A percentile compares a stretch with the other conserved stretches of the same genome.
phyloP scores from a whole-genome alignment of 1,140 invertebrate species.

The Anastatus disparis region DNA sequence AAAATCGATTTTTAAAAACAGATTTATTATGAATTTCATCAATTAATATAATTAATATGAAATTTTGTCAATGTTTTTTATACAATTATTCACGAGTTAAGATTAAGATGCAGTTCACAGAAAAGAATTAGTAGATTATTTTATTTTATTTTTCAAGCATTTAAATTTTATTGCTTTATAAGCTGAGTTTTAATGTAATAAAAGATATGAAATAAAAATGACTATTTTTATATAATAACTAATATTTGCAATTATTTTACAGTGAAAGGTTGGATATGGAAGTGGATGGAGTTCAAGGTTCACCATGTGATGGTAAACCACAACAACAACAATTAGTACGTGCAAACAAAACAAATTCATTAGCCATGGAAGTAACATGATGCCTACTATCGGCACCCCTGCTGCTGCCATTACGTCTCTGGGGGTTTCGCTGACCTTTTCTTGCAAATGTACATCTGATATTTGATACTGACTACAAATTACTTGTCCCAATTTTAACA shows the following conservation, averaged over 20 bases:
- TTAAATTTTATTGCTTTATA: too few relatives aligned
- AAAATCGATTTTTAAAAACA: too few relatives aligned
- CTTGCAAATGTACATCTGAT: conserved; percentile 54
- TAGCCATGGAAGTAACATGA: conserved; percentile 68
- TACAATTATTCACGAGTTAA: too few relatives aligned
- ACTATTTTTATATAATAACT: too few relatives aligned
- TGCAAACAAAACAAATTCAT: conserved; percentile 63
- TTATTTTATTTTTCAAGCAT: too few relatives aligned
- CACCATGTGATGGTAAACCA: conserved; percentile 58
- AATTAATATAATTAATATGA: too few relatives aligned
- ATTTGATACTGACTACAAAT: conserved; percentile 51
- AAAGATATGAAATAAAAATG: too few relatives aligned
- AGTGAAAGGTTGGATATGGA: conserved; percentile 65
- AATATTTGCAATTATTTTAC: conserved; percentile 44
- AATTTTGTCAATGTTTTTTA: too few relatives aligned
- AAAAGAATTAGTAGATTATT: too few relatives aligned
- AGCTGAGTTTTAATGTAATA: too few relatives aligned
- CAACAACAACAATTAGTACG: conserved; percentile 62
- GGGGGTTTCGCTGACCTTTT: conserved; percentile 65
- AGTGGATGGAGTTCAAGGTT: conserved; percentile 59
- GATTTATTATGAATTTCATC: too few relatives aligned
- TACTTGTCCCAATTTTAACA: conserved; percentile 49
- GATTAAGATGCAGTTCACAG: too few relatives aligned
- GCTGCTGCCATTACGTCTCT: conserved; percentile 61
- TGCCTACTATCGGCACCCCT: conserved; percentile 65